These are phyloP conservation scores for Centrocercus urophasianus DNA, from an alignment of 2,113 vertebrate species.

Conservation along the genomic window DNA sequence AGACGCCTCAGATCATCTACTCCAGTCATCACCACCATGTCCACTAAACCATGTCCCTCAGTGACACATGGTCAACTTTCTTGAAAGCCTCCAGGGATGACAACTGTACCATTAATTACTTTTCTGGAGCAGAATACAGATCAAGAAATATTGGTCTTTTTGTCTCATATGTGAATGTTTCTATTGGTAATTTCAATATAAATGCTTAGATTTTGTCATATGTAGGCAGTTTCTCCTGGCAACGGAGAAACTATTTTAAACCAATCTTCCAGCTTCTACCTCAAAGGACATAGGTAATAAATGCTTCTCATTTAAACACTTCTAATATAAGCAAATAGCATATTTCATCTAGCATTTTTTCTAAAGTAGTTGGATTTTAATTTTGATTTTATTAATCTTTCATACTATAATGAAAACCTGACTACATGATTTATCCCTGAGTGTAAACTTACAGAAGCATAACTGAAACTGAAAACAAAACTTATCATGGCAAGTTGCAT, in stretches of 20 bases:
- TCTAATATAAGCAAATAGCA: not conserved
- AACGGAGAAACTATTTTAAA: not conserved
- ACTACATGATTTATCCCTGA: not conserved
- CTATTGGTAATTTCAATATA: not conserved
- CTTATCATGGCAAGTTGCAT: not conserved
- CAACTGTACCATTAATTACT: not conserved
- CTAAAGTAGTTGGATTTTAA: not conserved
- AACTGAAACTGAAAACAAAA: not conserved
- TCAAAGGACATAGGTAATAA: not conserved
- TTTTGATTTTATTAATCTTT: not conserved
- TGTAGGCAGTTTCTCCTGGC: not conserved
- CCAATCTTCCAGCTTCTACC: not conserved
- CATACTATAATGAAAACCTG: not conserved
- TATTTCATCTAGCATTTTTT: not conserved
- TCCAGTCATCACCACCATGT: too few relatives aligned
- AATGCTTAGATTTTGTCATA: not conserved
- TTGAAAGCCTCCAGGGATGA: too few relatives aligned
- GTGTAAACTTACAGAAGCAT: not conserved
- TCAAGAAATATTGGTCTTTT: not conserved
- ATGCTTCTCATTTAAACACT: not conserved
- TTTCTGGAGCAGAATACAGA: not conserved
- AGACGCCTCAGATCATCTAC: too few relatives aligned
- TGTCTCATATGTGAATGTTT: not conserved
- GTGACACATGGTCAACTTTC: too few relatives aligned
- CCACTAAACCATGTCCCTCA: too few relatives aligned